phyloP scores from a whole-genome alignment of 2,888 invertebrate species.

The Temnothorax ravouxi region DNA sequence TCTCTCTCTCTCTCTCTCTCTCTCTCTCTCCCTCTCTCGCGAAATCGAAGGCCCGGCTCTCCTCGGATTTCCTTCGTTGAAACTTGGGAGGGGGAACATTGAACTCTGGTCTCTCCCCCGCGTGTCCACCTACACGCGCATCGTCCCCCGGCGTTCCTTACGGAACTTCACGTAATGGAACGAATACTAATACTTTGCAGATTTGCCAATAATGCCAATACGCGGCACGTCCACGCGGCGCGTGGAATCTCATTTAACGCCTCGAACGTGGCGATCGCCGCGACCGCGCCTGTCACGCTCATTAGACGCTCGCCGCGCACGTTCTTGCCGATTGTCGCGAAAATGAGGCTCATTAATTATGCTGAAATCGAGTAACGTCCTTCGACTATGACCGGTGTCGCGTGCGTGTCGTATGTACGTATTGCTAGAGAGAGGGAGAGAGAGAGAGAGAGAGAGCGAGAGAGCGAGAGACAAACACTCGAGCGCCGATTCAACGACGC shows the following conservation, averaged over 20 bases:
- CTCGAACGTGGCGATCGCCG: not conserved
- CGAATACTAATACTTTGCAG: not conserved
- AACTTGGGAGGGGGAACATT: not conserved
- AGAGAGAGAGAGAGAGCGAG: too few relatives aligned
- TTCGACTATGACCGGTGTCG: constrained; percentile 30
- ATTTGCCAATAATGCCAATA: too few relatives aligned
- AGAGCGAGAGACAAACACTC: not conserved
- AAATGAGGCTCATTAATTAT: constrained; percentile 25
- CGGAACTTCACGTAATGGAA: not conserved
- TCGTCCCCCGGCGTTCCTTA: not conserved
- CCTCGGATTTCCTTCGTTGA: not conserved
- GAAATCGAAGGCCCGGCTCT: not conserved
- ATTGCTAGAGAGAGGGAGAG: too few relatives aligned
- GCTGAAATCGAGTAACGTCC: not conserved
- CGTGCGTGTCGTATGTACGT: not conserved
- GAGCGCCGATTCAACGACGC: not conserved
- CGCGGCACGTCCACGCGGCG: not conserved
- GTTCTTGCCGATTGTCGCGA: not conserved
- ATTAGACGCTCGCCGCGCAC: too few relatives aligned
- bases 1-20: not conserved
- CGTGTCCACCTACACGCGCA: not conserved
- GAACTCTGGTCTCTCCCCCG: not conserved
- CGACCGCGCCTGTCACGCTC: not conserved
- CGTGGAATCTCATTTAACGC: not conserved
- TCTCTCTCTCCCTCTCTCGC: not conserved